Conservation (phyloP, 2,797 vertebrate species). For the Crenichthys baileyi region DNA sequence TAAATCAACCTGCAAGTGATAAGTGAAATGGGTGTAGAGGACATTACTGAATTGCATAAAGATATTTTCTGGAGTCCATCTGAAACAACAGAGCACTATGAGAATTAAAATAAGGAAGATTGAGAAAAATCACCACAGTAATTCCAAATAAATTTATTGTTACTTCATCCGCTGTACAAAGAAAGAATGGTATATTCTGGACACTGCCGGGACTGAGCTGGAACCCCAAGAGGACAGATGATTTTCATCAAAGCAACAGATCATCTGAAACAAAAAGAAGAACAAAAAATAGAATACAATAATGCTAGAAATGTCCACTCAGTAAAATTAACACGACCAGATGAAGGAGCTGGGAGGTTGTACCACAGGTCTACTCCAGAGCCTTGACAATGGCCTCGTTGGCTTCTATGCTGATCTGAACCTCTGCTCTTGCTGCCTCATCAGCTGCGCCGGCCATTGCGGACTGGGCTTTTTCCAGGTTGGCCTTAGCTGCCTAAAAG, state of each 20-base stretch:
- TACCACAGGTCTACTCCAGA: conserved; percentile 84
- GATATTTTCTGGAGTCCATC: neutral
- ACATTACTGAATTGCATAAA: neutral
- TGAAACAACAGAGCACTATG: neutral
- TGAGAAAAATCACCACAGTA: conserved; percentile 28
- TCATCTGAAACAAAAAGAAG: conserved; percentile 43
- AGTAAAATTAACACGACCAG: neutral
- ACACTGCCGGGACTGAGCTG: conserved; percentile 66
- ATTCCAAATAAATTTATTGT: conserved; percentile 86
- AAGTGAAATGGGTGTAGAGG: neutral
- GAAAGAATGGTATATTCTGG: conserved; percentile 73
- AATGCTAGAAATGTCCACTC: neutral
- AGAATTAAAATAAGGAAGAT: neutral
- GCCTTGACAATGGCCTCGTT: conserved; percentile 95
- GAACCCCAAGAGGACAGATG: conserved; percentile 56
- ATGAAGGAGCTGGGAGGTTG: conserved; percentile 1
- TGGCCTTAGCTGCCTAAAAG: conserved; percentile 87
- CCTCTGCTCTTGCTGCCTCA: conserved; percentile 86
- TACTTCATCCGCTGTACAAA: conserved; percentile 86
- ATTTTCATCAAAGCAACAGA: conserved; percentile 61
- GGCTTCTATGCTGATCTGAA: conserved; percentile 91
- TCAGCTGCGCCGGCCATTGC: conserved; percentile 79
- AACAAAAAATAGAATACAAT: conserved; percentile 8
- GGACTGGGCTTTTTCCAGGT: conserved; percentile 91
- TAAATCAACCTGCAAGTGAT: neutral